A percentile compares a stretch with the other conserved stretches of the same genome.
Conservation (phyloP, 2,797 vertebrate genomes). For the Pelobates cultripes region DNA sequence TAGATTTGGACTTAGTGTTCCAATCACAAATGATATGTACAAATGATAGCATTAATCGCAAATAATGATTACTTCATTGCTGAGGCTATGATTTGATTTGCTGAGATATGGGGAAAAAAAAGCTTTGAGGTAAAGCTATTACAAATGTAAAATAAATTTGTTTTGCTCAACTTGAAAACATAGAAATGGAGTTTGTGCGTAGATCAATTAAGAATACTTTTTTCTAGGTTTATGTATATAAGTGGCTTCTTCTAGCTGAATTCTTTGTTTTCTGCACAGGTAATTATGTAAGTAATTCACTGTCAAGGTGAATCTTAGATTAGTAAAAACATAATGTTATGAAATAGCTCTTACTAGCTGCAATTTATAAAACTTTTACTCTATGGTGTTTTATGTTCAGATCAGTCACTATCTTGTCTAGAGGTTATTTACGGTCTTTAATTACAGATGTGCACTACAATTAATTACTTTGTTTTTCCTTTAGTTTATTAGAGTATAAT, state of each 20-base stretch:
- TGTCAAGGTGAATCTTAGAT: conserved; percentile 53
- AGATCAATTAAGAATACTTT: conserved; percentile 46
- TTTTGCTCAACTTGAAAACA: conserved; percentile 17
- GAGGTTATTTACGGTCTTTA: conserved; percentile 29
- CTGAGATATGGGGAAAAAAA: conserved; percentile 7
- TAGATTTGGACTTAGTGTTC: conserved; percentile 11
- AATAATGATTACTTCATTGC: conserved; percentile 31
- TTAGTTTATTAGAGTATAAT: too few species aligned
- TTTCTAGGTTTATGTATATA: conserved; percentile 49
- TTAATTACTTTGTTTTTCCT: conserved; percentile 1
- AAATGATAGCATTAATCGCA: conserved; percentile 33
- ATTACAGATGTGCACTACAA: conserved; percentile 26
- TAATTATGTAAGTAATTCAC: conserved; percentile 53
- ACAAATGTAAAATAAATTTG: conserved; percentile 41
- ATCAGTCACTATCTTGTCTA: conserved; percentile 40
- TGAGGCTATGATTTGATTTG: conserved; percentile 28
- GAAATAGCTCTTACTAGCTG: conserved; percentile 44
- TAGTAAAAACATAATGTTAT: conserved; percentile 40
- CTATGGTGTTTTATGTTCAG: conserved; percentile 40
- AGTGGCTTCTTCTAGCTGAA: conserved; percentile 40
- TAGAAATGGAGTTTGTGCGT: conserved; percentile 24
- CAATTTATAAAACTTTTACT: conserved; percentile 43
- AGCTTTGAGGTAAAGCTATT: conserved; percentile 27
- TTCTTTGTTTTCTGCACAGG: conserved; percentile 43
- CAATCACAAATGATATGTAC: conserved; percentile 12